phyloP scores from a whole-genome alignment of 2,797 vertebrate genomes.

The Coreius guichenoti region DNA sequence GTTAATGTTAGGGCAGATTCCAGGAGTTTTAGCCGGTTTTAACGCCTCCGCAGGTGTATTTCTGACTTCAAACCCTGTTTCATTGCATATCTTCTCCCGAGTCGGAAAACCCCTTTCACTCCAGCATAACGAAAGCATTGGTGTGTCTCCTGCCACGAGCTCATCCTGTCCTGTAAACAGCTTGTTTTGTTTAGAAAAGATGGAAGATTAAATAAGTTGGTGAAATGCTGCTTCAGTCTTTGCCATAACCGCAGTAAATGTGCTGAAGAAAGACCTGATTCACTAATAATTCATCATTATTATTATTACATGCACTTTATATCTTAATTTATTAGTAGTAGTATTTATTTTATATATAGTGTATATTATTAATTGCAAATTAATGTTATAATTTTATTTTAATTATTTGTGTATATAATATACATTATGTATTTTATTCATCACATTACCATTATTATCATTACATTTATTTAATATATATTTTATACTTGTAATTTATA shows the following conservation, averaged over 20 bases:
- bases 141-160: not conserved
- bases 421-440: no score
- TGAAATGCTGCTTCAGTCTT: not conserved
- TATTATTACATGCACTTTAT: not conserved
- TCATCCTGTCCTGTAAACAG: constrained; percentile 22
- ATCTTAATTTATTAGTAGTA: not conserved
- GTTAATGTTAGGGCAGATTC: constrained; percentile 43
- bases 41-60: constrained; percentile 16
- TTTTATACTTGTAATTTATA: no score
- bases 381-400: no score
- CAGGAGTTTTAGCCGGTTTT: constrained; percentile 51
- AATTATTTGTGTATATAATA: no score
- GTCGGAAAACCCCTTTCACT: not conserved
- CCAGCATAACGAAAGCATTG: not conserved
- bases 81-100: not conserved
- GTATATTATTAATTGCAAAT: no score
- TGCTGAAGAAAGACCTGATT: constrained; percentile 24
- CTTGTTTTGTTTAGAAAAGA: constrained; percentile 45
- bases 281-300: not conserved
- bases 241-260: constrained; percentile 33
- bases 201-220: constrained; percentile 22
- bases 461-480: no score
- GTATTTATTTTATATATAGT: no score
- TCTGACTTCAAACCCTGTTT: not conserved
- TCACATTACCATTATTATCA: no score